Evolutionary conservation across 2,113 vertebrate genomes (phyloP), one percentile per base, ranked within the genome.

Genomic region (Columbina picui): DNA sequence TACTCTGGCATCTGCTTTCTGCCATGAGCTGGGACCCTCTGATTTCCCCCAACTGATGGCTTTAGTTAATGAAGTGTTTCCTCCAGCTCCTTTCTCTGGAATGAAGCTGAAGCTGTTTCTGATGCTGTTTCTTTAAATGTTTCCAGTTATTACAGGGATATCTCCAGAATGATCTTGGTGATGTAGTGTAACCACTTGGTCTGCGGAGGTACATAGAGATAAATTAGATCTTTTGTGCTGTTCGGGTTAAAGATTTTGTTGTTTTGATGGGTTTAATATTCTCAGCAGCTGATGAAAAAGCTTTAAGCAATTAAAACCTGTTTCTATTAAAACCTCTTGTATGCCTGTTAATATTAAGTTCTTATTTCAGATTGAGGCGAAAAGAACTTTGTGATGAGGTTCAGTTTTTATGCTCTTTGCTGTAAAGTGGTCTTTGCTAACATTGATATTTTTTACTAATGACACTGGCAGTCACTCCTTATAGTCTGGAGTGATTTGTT

Each of bases 221-320:
- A 83, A 80, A 88, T 91, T 39, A 76, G 30, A 45, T 61, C 21
- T 69, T 94, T 93, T 65, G 19, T 90, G 61, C 36, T 65, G 39
- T 59, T 86, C n/a, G 53, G 7, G 9, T 76, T 80, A 69, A 14
- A 73, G 50, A 83, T 77, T 92, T 92, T 80, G 30, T 92, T 85
- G 27, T 61, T 93, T 93, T 83, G 63, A 61, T 92, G 65, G 49
- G 12, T 45, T 95, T 85, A 65, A 83, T 88, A 69, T 50, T 85
- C 25, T 88, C 55, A 36, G 32, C 38, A 86, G 27, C 79, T 77
- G 36, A 70, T 85, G 63, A 88, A 92, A 93, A 92, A 69, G 13
- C 38, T 43, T 57, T 75, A 79, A 90, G 63, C 45, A 90, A 80
- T 96, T 90, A 90, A 65, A 90, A 94, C 23, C n/a, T 71, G 18